phyloP scores from a whole-genome alignment of 2,113 vertebrate genomes.

The Ictalurus furcatus region DNA sequence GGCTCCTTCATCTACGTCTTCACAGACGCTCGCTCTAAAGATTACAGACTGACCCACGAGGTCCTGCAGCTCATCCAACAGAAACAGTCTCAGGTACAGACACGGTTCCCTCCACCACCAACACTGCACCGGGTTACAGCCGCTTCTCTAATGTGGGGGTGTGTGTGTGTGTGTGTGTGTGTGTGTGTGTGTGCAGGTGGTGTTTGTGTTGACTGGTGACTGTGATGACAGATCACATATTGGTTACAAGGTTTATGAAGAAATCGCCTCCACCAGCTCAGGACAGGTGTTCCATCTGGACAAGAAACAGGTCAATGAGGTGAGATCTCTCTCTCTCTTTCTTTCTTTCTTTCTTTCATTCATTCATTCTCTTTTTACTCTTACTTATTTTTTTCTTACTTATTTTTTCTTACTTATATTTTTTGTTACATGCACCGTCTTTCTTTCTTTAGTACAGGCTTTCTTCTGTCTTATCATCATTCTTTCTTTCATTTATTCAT shows the following conservation, averaged over 20 bases:
- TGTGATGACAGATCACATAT: slow-evolving; percentile 92
- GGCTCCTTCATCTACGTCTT: slow-evolving; percentile 98
- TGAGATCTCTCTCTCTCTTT: slow-evolving; percentile 62
- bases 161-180: slow-evolving; percentile 44
- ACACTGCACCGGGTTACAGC: too few species aligned
- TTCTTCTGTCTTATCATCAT: background rate
- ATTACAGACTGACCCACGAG: slow-evolving; percentile 89
- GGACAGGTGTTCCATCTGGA: slow-evolving; percentile 97
- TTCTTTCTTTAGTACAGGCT: background rate
- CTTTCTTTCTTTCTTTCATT: background rate
- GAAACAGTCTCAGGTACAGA: slow-evolving; percentile 93
- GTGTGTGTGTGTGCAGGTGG: slow-evolving; percentile 76
- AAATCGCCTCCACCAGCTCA: slow-evolving; percentile 98
- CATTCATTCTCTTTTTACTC: background rate
- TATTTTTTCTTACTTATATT: background rate
- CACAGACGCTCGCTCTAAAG: slow-evolving; percentile 96
- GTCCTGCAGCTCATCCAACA: slow-evolving; percentile 97
- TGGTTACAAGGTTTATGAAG: slow-evolving; percentile 96
- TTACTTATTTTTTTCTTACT: background rate
- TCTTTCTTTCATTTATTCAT: too few species aligned
- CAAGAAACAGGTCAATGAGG: slow-evolving; percentile 99
- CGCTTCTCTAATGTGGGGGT: slow-evolving; percentile 7
- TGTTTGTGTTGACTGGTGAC: slow-evolving; percentile 97
- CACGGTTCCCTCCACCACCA: too few species aligned
- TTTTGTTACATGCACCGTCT: background rate